Conservation (phyloP, 2,888 invertebrate genomes). For the Cancer borealis region DNA sequence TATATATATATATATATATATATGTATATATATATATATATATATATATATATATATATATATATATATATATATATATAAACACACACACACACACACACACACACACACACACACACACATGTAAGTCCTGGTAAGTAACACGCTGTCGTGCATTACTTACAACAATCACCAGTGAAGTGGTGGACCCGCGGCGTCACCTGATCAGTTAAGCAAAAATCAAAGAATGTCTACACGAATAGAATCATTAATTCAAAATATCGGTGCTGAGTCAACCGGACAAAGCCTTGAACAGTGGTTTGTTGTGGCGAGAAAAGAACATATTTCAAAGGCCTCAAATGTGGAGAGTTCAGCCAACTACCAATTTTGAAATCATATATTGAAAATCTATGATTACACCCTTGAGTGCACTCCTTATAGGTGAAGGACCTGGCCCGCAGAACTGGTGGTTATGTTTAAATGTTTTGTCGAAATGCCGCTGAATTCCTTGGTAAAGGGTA, state of each 20-base stretch:
- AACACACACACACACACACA: neutral
- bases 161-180: constrained; percentile 5
- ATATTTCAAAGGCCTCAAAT: neutral
- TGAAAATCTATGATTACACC: constrained; percentile 4
- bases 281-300: neutral
- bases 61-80: neutral
- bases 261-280: neutral
- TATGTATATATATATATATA: neutral
- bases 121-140: neutral
- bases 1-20: neutral
- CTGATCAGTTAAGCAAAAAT: neutral
- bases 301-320: neutral
- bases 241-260: neutral
- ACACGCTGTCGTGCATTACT: constrained; percentile 16
- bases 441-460: neutral
- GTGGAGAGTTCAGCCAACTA: neutral
- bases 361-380: constrained; percentile 1
- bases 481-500: neutral
- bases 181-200: neutral
- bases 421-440: neutral
- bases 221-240: neutral
- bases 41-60: neutral
- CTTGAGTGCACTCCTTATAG: neutral
- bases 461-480: neutral
- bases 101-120: neutral